Base-by-base conservation (phyloP, 2,113 vertebrate genomes). In the Crotalus viridis region DNA sequence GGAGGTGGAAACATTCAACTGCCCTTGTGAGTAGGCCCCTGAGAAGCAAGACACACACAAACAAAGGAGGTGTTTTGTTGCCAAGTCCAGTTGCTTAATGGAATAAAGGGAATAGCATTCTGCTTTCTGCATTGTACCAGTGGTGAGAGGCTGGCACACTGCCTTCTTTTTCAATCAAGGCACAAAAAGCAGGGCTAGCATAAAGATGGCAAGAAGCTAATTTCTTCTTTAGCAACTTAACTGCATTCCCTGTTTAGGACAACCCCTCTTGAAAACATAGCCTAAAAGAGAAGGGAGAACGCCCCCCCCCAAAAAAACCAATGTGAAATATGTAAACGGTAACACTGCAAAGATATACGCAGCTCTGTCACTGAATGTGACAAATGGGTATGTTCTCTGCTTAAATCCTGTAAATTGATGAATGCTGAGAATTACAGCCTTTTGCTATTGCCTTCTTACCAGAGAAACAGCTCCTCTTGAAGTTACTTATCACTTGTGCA, bases 381-480 rank as follows among this genome's bases (percentile, higher is more conserved):
- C 59, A 55, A 87, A 89, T 28, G 51, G 43, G 48, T 52, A 52
- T 8, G 52, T 92, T 55, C 33, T 55, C 2, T 55, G 87, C 39
- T 91, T 52, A 54, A 61, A 64, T 86, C 87, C 81, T 64, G n/a
- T 87, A 54, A 90, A 54, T 19, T 93, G 89, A 86, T 87, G 48
- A 54, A 64, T n/a, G 56, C 56, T 54, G 52, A 51, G 64, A 57
- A 2, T 28, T 26, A 21, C 43, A 89, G 52, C 21, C 56, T 61
- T 90, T 86, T 86, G 28, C 7, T 85, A 48, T 91, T 94, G 33
- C 8, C 56, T 89, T 61, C 2, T 94, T 81, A 93, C 81, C 26
- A 89, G 64, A 64, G 28, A 69, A 46, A 3, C 48, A 90, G 19
- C 19, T 92, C 19, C 0, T 0, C 48, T 52, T 85, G 46, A 87